phyloP scores from a whole-genome alignment of 35 echinoderm and acorn worm species.

The Holothuria glaberrima region DNA sequence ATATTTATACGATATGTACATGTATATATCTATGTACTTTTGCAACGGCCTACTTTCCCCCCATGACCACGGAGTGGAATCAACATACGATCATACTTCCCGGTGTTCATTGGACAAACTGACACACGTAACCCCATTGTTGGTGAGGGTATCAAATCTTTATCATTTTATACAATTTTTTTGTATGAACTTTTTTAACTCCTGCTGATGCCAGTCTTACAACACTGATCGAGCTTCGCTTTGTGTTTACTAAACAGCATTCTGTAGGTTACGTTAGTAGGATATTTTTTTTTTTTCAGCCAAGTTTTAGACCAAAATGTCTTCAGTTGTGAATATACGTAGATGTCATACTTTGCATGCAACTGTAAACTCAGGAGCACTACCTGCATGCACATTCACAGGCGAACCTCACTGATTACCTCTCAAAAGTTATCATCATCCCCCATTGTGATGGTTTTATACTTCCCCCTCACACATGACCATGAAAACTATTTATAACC shows the following conservation, averaged over 20 bases:
- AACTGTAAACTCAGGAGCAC: slow-evolving; percentile 15
- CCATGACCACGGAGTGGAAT: background rate
- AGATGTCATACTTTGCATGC: slow-evolving; percentile 31
- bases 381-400: background rate
- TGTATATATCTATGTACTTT: slow-evolving; percentile 33
- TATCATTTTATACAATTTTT: background rate
- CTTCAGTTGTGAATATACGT: no score
- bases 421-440: no score
- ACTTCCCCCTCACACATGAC: no score
- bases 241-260: slow-evolving; percentile 2
- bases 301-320: no score
- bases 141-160: slow-evolving; percentile 38
- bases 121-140: slow-evolving; percentile 25
- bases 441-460: no score
- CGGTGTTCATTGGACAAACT: slow-evolving; percentile 45
- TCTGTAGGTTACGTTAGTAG: no score
- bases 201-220: background rate
- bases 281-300: no score
- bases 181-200: background rate
- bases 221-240: slow-evolving; percentile 10
- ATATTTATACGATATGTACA: slow-evolving; percentile 28
- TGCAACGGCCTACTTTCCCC: slow-evolving; percentile 21
- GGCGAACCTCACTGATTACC: background rate
- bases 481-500: no score
- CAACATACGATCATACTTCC: background rate